A percentile compares a stretch with the other conserved stretches of the same genome.
Evolutionary conservation across 2,797 vertebrate genomes (phyloP).

Genomic region (Mycteria americana): DNA sequence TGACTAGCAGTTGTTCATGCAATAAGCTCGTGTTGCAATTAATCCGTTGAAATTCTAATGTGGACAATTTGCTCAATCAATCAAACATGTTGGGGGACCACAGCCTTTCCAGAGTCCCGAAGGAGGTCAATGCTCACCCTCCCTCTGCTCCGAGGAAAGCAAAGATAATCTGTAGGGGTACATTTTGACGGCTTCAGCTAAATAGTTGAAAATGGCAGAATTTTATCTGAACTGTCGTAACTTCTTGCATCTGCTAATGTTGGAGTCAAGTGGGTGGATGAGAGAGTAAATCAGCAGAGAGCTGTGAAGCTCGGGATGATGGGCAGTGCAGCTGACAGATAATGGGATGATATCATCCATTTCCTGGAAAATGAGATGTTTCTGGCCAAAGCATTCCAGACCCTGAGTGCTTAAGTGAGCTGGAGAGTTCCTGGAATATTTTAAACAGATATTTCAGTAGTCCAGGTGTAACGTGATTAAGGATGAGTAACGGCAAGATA

Average conservation of each 20-base stretch:
- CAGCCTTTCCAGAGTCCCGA: neutral
- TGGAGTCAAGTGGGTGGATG: neutral
- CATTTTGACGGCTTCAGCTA: neutral
- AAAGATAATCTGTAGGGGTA: neutral
- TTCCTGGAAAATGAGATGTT: slow-evolving; percentile 59
- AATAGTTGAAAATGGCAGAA: neutral
- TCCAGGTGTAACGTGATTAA: slow-evolving; percentile 33
- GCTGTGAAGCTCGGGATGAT: neutral
- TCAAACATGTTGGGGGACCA: fast-evolving
- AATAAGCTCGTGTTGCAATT: neutral
- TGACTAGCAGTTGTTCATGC: neutral
- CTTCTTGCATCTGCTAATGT: neutral
- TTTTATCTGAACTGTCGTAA: neutral
- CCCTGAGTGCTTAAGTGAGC: neutral
- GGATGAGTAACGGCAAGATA: slow-evolving; percentile 32
- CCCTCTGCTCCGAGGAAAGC: neutral
- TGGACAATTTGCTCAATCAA: neutral
- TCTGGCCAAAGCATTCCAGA: slow-evolving; percentile 48
- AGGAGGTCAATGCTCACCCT: neutral
- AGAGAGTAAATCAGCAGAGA: slow-evolving; percentile 18
- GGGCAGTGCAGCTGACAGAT: slow-evolving; percentile 55
- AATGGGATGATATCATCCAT: slow-evolving; percentile 49
- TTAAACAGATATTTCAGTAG: slow-evolving; percentile 31
- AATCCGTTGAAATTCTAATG: neutral
- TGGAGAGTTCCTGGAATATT: slow-evolving; percentile 18